These are phyloP conservation scores for Psettodes erumei DNA, from an alignment of 2,113 vertebrate species.

Conservation along the genomic window DNA sequence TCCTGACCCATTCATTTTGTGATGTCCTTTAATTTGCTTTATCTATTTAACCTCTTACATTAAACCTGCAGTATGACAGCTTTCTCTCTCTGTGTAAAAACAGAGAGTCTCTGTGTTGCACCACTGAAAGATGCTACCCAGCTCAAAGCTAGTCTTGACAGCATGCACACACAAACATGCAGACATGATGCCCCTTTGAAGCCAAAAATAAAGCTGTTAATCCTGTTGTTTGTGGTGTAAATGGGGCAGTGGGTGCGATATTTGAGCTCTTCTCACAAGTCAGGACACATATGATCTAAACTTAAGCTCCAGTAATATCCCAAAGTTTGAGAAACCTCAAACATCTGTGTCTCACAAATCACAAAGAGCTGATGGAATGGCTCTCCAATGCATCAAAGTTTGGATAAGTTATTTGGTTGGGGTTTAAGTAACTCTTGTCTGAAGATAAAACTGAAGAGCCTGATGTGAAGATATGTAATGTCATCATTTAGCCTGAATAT, in stretches of 20 bases:
- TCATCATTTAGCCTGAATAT: background rate
- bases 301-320: conserved; percentile 7
- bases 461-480: background rate
- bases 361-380: background rate
- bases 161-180: background rate
- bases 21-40: background rate
- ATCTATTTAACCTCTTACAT: background rate
- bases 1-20: background rate
- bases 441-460: background rate
- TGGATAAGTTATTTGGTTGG: background rate
- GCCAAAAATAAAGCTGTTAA: conserved; percentile 12
- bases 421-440: background rate
- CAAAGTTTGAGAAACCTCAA: conserved; percentile 9
- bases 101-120: background rate
- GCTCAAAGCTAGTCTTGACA: background rate
- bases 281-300: conserved; percentile 32
- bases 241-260: conserved; percentile 10
- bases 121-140: background rate
- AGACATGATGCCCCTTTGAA: conserved; percentile 5
- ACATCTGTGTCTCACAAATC: background rate
- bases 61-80: background rate
- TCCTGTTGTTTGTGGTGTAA: conserved; percentile 16
- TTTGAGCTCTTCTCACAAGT: conserved; percentile 47
- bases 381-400: background rate
- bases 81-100: background rate